Evolutionary conservation across 2,797 vertebrate genomes (phyloP), one percentile per base, ranked within the genome.

Genomic region (Chromis chromis): DNA sequence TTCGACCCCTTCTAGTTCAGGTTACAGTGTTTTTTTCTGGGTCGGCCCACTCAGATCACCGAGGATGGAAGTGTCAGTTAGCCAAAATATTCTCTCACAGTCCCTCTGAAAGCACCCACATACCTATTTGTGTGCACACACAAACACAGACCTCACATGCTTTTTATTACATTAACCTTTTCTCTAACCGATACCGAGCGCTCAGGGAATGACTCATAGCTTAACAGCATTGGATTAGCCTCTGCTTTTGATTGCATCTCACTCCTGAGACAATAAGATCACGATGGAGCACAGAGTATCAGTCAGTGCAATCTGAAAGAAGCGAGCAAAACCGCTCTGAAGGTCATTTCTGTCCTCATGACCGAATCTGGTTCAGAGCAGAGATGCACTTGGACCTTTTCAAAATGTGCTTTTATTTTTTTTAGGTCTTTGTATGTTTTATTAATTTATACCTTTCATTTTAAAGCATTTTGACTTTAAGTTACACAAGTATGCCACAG

Each of bases 81-180:
- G 65, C 21, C 19, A 56, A 74, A 82, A 77, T 61, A 63, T 33
- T 44, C 16, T 16, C 31, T 52, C 31, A 40, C 36, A 24, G 44
- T 24, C 22, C 6, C 19, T 63, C 72, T 39, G 8, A 70, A 55
- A 22, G 4, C 21, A 4, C n/a, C 27, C 25, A 59, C 50, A 58
- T 31, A 42, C 11, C 33, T 10, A 70, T 36, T 21, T 12, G 24
- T 27, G 46, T 27, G 40, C n/a, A 50, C 68, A 79, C 19, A 67
- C 54, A 70, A n/a, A 73, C 17, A 44, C 25, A 24, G 24, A 53
- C 22, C 57, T 65, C 50, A 46, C 39, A 8, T 11, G 27, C 16
- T 64, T 76, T 73, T 65, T 77, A 84, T 81, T 65, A 44, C 60
- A 65, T 90, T 81, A 88, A 88, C 86, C 89, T 90, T 91, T 84